Conservation (phyloP, 2,113 vertebrate species). For the Nettapus auritus region DNA sequence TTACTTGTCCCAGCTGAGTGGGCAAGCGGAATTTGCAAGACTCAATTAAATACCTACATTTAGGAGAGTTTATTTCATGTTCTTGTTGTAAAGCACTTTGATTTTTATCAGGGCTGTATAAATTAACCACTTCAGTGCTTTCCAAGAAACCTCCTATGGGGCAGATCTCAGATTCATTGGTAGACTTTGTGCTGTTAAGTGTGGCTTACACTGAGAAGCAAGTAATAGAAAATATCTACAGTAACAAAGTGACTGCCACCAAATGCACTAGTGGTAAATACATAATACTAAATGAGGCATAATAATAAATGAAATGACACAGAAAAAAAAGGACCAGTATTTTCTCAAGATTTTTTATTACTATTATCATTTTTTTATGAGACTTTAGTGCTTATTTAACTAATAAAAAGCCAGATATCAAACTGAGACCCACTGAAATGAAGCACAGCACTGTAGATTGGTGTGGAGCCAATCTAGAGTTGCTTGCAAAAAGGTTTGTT, state of each 20-base stretch:
- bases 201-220: not conserved
- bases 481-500: not conserved
- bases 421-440: not conserved
- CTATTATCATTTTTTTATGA: not conserved
- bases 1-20: constrained; percentile 59
- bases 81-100: constrained; percentile 39
- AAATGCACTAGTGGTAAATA: not conserved
- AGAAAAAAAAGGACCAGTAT: not conserved
- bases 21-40: constrained; percentile 57
- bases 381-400: not conserved
- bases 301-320: not conserved
- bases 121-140: constrained; percentile 57
- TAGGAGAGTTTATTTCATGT: constrained; percentile 17
- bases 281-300: not conserved
- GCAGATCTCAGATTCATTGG: constrained; percentile 11
- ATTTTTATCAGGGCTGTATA: constrained; percentile 24
- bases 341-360: not conserved
- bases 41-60: constrained; percentile 56
- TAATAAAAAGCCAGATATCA: not conserved
- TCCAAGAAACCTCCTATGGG: not conserved
- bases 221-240: not conserved
- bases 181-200: not conserved
- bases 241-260: not conserved
- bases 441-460: not conserved
- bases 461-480: not conserved